These are phyloP conservation scores for Potorous gilbertii DNA, from an alignment of 2,797 vertebrate genomes.

Conservation along the genomic window DNA sequence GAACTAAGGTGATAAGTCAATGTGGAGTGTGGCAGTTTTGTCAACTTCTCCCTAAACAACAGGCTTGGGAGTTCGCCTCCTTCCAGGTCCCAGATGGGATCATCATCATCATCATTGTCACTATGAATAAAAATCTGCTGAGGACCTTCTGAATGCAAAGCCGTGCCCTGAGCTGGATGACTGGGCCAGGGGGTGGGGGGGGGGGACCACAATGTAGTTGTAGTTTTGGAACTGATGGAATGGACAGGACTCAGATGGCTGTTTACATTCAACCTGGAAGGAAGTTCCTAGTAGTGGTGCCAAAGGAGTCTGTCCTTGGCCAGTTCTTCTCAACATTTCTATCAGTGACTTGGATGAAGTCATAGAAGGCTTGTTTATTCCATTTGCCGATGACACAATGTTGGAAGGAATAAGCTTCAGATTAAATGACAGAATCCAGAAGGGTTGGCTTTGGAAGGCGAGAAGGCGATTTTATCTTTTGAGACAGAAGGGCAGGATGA, in stretches of 20 bases:
- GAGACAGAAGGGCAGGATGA: neutral
- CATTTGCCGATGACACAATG: neutral
- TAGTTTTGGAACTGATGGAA: neutral
- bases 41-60: neutral
- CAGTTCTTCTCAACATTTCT: neutral
- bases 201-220: neutral
- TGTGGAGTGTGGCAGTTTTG: too few species aligned
- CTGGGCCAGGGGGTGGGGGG: accelerated
- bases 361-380: neutral
- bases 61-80: neutral
- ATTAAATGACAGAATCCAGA: neutral
- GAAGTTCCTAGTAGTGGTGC: neutral
- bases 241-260: neutral
- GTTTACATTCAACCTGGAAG: neutral
- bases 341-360: neutral
- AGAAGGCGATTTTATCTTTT: neutral
- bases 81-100: neutral
- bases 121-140: neutral
- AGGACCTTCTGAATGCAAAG: neutral
- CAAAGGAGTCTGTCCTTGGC: neutral
- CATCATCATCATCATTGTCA: neutral
- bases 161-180: neutral
- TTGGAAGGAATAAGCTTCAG: neutral
- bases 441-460: neutral
- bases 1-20: neutral